Evolutionary conservation across 2,113 vertebrate genomes (phyloP), one percentile per base, ranked within the genome.

Genomic region (Caranx melampygus): DNA sequence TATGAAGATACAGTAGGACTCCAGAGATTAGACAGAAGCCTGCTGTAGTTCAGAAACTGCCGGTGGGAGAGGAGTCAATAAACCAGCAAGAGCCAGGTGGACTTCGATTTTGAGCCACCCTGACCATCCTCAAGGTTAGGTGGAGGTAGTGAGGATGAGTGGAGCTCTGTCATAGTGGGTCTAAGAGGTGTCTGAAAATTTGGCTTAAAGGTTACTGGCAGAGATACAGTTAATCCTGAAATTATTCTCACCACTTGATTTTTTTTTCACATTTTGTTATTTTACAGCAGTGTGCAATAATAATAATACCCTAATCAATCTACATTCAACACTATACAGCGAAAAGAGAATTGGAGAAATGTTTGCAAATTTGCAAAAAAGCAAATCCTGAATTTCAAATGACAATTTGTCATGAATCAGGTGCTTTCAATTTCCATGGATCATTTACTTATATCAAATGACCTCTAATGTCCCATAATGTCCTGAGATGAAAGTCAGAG

Each of bases 51-150:
- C 21, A 20, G 35, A 13, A 11, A 15, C 44, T 59, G 33, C 7
- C 2, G n/a, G n/a, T 12, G 26, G 37, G 15, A 42, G 51, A 21
- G 35, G n/a, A 42, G 51, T 31, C 33, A 42, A 42, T 42, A 58
- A 82, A 15, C 54, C 71, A 70, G 42, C 49, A 16, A 57, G 69
- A 4, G 65, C 42, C 5, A 1, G 71, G n/a, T 42, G 40, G 44
- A 76, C 57, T 55, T 54, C 40, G 59, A 7, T 13, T 57, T 3
- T 58, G 35, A 78, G 52, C 10, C 54, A 49, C 69, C 68, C 15
- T 21, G 49, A 49, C 58, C 31, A 49, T n/a, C 7, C 35, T 61
- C 37, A 57, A 62, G 77, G 71, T 61, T n/a, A 1, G 13, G 3
- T 18, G 4, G n/a, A 3, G 26, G 13, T 18, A 55, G 20, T 37